phyloP scores from a whole-genome alignment of 2,113 vertebrate genomes.

The Phalacrocorax pelagicus region DNA sequence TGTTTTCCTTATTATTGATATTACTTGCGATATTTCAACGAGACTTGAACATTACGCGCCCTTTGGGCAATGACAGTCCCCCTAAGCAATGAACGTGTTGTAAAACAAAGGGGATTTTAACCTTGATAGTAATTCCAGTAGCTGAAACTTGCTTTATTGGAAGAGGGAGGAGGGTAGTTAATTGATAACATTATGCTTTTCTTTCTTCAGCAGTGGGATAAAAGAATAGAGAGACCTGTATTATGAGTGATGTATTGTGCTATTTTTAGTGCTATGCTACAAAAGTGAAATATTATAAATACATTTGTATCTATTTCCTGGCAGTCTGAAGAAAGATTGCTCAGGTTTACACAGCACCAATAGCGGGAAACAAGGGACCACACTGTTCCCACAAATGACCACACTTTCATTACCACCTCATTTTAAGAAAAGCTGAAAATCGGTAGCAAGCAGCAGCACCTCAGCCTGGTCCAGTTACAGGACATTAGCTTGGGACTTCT shows the following conservation, averaged over 20 bases:
- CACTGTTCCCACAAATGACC: background rate
- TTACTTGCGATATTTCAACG: background rate
- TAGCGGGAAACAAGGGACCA: rapidly evolving
- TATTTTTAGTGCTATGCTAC: slow-evolving; percentile 9
- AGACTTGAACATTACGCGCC: background rate
- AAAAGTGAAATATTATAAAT: background rate
- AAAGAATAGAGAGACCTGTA: background rate
- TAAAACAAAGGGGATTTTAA: slow-evolving; percentile 28
- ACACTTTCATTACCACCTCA: background rate
- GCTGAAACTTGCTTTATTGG: background rate
- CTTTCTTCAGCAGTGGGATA: background rate
- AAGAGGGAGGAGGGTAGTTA: background rate
- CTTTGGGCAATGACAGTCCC: background rate
- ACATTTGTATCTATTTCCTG: slow-evolving; percentile 28
- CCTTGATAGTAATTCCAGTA: background rate
- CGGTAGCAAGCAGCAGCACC: background rate
- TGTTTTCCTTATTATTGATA: slow-evolving; percentile 20
- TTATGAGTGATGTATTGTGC: background rate
- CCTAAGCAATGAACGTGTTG: background rate
- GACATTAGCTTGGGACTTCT: background rate
- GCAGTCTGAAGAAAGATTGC: background rate
- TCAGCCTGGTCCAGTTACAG: background rate
- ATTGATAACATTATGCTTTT: background rate
- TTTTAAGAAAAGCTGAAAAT: background rate
- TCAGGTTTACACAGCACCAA: slow-evolving; percentile 12